phyloP scores from a whole-genome alignment of 2,797 vertebrate genomes.

The Limosa lapponica region DNA sequence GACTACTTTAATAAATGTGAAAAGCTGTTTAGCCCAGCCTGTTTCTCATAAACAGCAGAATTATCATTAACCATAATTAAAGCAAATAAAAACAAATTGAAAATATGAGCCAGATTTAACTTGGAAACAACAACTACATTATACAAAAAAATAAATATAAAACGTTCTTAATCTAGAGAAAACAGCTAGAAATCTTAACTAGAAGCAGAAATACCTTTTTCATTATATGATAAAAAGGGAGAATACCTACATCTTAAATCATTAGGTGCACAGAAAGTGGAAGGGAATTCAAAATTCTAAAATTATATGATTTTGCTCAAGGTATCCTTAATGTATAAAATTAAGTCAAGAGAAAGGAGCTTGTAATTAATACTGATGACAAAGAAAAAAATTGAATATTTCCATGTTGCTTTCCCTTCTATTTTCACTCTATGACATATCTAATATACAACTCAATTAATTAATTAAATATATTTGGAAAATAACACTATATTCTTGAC shows the following conservation, averaged over 20 bases:
- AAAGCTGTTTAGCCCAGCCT: neutral
- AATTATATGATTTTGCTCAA: neutral
- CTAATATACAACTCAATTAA: neutral
- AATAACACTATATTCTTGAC: neutral
- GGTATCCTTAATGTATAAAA: neutral
- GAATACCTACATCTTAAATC: neutral
- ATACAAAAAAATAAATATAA: neutral
- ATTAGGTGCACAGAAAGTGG: neutral
- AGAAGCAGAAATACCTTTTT: neutral
- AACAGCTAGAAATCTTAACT: neutral
- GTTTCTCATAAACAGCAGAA: neutral
- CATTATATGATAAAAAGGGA: neutral
- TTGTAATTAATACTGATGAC: neutral
- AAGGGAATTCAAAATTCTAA: neutral
- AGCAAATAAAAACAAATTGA: neutral
- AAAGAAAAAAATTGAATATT: neutral
- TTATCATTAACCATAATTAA: neutral
- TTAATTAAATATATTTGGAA: neutral
- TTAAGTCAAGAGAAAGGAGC: fast-evolving
- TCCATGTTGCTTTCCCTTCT: neutral
- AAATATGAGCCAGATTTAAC: neutral
- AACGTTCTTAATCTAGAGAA: neutral
- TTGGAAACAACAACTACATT: neutral
- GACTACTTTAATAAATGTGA: neutral
- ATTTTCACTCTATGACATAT: neutral